phyloP scores from a whole-genome alignment of 2,797 vertebrate species.

The Fringilla coelebs region DNA sequence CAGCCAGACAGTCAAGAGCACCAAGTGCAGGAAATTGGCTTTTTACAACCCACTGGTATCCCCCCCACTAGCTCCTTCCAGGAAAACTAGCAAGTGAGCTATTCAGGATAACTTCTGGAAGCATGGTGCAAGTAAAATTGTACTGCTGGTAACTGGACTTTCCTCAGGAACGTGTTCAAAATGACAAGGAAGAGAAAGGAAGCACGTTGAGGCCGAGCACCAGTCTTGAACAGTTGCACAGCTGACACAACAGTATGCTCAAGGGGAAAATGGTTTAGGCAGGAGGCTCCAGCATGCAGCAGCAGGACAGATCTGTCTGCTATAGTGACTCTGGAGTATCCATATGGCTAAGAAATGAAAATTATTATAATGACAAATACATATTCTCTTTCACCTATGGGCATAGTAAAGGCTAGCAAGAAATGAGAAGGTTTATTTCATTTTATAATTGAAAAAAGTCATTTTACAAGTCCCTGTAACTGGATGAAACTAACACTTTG shows the following conservation, averaged over 20 bases:
- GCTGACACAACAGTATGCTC: background rate
- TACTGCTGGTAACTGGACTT: background rate
- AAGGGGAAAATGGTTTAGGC: background rate
- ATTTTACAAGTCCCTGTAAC: background rate
- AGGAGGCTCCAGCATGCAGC: background rate
- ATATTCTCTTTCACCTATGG: background rate
- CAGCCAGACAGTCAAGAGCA: background rate
- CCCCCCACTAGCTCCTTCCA: background rate
- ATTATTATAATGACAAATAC: background rate
- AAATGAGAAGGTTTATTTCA: background rate
- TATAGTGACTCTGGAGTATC: background rate
- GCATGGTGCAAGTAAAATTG: background rate
- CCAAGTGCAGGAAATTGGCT: background rate
- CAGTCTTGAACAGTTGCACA: background rate
- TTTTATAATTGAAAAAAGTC: background rate
- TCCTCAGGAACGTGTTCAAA: background rate
- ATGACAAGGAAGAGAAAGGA: background rate
- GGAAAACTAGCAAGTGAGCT: background rate
- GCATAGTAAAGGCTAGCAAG: background rate
- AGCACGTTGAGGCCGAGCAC: background rate
- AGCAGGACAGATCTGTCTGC: background rate
- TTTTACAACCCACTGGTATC: conserved; percentile 13
- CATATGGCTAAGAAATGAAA: background rate
- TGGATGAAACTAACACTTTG: background rate
- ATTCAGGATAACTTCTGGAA: background rate